phyloP scores from a whole-genome alignment of 1,140 invertebrate genomes.

The Drosophila trapezifrons region DNA sequence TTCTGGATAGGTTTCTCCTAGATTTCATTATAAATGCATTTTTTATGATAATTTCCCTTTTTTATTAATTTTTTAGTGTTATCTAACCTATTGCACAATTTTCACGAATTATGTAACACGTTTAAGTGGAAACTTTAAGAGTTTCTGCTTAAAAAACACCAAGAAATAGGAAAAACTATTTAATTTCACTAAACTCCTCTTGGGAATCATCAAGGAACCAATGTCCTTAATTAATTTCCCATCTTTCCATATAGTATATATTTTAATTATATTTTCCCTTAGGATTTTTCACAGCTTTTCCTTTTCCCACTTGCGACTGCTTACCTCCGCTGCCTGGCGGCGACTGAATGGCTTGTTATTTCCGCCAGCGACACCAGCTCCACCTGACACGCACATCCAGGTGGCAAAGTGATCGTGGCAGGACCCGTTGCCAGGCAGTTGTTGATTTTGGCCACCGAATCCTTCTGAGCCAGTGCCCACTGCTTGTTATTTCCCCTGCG shows the following conservation, averaged over 20 bases:
- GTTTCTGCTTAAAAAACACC: not conserved
- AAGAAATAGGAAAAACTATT: not conserved
- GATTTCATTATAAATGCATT: too few species aligned
- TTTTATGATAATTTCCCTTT: not conserved
- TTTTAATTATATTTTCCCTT: not conserved
- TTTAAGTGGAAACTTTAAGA: not conserved
- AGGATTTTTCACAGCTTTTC: slow-evolving; percentile 4
- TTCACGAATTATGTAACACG: slow-evolving; percentile 45
- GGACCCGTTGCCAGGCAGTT: slow-evolving; percentile 70
- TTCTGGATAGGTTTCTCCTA: not conserved
- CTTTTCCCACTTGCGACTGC: slow-evolving; percentile 49
- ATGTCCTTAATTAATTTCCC: not conserved
- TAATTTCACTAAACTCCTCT: not conserved
- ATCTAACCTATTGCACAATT: slow-evolving; percentile 7
- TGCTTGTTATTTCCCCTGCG: slow-evolving; percentile 64
- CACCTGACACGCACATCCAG: slow-evolving; percentile 20
- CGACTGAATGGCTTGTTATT: slow-evolving; percentile 51
- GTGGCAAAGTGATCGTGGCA: slow-evolving; percentile 65
- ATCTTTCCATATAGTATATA: slow-evolving; percentile 3
- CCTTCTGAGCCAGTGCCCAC: not conserved
- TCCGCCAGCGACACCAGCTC: slow-evolving; percentile 8
- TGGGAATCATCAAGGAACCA: not conserved
- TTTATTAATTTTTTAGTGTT: not conserved
- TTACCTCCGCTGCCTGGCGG: slow-evolving; percentile 60
- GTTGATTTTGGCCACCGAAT: slow-evolving; percentile 57